A percentile compares a stretch with the other conserved stretches of the same genome.
Evolutionary conservation across 2,888 invertebrate species (phyloP).

Genomic region (Dendrolimus houi): DNA sequence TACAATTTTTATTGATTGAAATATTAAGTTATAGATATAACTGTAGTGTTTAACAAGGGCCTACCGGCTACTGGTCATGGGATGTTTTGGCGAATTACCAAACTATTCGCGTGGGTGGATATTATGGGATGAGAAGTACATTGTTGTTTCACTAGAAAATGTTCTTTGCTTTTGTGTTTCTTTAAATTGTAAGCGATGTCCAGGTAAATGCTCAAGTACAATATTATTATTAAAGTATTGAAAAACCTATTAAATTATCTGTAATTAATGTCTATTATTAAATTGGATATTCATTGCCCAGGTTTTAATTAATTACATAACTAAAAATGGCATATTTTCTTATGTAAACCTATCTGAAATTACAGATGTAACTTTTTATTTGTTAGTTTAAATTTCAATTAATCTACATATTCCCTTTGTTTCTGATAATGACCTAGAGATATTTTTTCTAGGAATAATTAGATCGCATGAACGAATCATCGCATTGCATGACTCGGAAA

Average conservation of each 20-base stretch:
- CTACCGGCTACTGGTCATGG: slow-evolving; percentile 20
- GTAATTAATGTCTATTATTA: no score
- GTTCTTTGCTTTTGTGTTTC: background rate
- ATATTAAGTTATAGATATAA: background rate
- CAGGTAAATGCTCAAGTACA: background rate
- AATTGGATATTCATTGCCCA: no score
- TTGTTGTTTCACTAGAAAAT: background rate
- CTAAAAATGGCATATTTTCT: background rate
- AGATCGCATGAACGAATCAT: background rate
- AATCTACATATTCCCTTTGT: background rate
- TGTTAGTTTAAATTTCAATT: background rate
- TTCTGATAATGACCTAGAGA: background rate
- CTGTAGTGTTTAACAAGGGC: slow-evolving; percentile 30
- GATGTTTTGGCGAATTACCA: slow-evolving; percentile 36
- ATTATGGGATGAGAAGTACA: slow-evolving; percentile 1
- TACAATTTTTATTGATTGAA: no score
- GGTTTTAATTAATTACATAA: background rate
- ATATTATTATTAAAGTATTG: no score
- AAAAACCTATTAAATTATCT: no score
- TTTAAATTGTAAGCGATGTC: background rate
- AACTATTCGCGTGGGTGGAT: slow-evolving; percentile 21
- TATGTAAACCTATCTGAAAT: no score
- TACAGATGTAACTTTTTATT: no score
- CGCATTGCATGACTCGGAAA: background rate
- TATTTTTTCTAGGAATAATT: background rate